Conservation (phyloP, 2,888 invertebrate genomes). For the Calephelis perditalis region DNA sequence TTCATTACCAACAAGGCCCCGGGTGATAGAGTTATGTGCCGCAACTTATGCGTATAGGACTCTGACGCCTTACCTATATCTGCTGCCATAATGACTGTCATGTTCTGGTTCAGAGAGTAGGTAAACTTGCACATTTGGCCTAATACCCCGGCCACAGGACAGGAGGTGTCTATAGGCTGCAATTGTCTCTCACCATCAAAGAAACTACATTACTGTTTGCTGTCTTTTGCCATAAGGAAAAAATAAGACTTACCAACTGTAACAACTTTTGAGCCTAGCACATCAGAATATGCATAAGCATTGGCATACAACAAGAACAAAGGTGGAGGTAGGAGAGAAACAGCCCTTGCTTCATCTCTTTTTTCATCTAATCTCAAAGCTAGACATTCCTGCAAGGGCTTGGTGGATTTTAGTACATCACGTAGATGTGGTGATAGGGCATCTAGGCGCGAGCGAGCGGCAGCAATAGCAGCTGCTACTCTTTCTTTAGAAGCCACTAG, state of each 20-base stretch:
- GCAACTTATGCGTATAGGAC: too few species aligned
- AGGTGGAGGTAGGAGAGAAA: constrained; percentile 86
- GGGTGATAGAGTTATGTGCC: too few species aligned
- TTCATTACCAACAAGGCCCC: too few species aligned
- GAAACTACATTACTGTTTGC: too few species aligned
- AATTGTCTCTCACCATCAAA: too few species aligned
- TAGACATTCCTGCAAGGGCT: constrained; percentile 93
- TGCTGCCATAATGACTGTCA: too few species aligned
- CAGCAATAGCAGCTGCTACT: constrained; percentile 85
- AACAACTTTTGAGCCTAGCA: constrained; percentile 77
- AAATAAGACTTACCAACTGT: constrained; percentile 54
- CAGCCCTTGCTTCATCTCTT: constrained; percentile 86
- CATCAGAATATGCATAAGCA: constrained; percentile 88
- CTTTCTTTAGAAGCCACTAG: constrained; percentile 87
- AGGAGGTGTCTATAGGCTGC: too few species aligned
- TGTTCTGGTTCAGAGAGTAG: too few species aligned
- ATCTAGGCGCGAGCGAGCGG: constrained; percentile 86
- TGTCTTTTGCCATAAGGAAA: neutral
- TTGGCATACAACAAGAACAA: constrained; percentile 93
- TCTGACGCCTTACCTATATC: too few species aligned
- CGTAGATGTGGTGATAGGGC: constrained; percentile 88
- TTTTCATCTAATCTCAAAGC: constrained; percentile 88
- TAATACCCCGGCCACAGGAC: too few species aligned
- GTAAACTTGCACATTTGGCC: too few species aligned
- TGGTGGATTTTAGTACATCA: constrained; percentile 82